phyloP scores from a whole-genome alignment of 2,113 vertebrate species.

The Oenanthe oenanthe region DNA sequence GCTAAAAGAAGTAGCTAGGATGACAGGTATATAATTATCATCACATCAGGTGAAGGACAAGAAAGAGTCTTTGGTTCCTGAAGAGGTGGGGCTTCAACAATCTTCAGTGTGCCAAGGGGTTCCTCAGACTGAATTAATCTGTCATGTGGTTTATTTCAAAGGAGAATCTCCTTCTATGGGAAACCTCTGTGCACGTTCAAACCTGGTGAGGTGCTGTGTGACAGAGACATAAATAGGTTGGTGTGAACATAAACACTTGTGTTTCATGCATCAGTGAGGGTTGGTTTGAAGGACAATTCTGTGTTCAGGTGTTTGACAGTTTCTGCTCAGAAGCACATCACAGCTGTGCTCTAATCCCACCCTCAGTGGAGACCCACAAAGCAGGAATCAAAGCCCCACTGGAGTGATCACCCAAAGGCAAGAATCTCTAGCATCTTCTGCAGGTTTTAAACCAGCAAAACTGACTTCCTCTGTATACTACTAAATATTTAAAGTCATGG shows the following conservation, averaged over 20 bases:
- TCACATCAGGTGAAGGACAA: slow-evolving; percentile 67
- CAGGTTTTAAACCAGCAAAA: not conserved
- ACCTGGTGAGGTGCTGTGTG: not conserved
- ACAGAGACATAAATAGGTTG: not conserved
- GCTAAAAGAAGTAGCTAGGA: slow-evolving; percentile 70
- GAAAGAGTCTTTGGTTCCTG: slow-evolving; percentile 48
- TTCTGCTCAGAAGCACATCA: not conserved
- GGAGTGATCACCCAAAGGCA: not conserved
- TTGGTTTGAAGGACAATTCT: not conserved
- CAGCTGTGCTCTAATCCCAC: not conserved
- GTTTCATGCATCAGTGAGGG: not conserved
- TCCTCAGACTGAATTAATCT: slow-evolving; percentile 64
- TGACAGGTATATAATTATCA: slow-evolving; percentile 82
- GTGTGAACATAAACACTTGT: not conserved
- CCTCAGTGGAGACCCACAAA: not conserved
- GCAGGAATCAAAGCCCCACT: not conserved
- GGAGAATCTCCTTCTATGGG: not conserved
- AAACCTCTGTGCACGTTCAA: slow-evolving; percentile 35
- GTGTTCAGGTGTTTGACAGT: not conserved
- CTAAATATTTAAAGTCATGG: not conserved
- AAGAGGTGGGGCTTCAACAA: slow-evolving; percentile 44
- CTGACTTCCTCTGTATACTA: not conserved
- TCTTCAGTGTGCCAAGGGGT: slow-evolving; percentile 20
- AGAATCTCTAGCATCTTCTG: not conserved
- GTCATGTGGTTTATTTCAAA: slow-evolving; percentile 54